Percentiles rank a stretch among this genome's conserved stretches.
phyloP scores from a whole-genome alignment of 2,888 invertebrate genomes.

The Drosophila austrosaltans region DNA sequence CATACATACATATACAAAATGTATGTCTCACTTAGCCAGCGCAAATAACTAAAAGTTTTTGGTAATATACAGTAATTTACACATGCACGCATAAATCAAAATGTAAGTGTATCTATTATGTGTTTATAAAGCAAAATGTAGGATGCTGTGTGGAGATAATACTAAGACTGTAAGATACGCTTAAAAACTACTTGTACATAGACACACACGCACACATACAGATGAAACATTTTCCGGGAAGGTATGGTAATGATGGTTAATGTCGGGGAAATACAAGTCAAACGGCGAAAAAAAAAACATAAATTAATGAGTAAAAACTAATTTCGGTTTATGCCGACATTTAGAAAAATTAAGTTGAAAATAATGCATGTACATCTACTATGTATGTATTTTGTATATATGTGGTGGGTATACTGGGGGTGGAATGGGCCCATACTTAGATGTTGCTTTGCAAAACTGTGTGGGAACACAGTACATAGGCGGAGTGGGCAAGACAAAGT shows the following conservation, averaged over 20 bases:
- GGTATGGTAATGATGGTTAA: not conserved
- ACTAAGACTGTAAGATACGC: not conserved
- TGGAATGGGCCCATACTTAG: not conserved
- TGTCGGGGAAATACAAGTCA: not conserved
- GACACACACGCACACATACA: constrained; percentile 3
- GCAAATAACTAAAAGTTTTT: not conserved
- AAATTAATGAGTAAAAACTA: not conserved
- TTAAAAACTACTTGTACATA: not conserved
- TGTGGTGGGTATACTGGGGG: not conserved
- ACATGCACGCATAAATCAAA: not conserved
- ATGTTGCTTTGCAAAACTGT: constrained; percentile 8
- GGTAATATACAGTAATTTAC: not conserved
- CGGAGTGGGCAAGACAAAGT: constrained; percentile 1
- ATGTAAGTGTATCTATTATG: not conserved
- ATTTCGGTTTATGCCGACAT: not conserved
- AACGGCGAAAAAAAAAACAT: not conserved
- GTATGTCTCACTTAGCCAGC: not conserved
- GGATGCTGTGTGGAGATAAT: not conserved
- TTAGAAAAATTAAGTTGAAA: not conserved
- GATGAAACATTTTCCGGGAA: not conserved
- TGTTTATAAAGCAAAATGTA: not conserved
- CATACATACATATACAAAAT: not conserved
- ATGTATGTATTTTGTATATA: constrained; percentile 7
- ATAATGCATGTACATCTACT: constrained; percentile 2
- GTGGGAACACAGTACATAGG: constrained; percentile 7